Evolutionary conservation across 92 coral and sea anemone species (phyloP), one percentile per base, ranked within the genome.

Genomic region (Actinostola sp.): DNA sequence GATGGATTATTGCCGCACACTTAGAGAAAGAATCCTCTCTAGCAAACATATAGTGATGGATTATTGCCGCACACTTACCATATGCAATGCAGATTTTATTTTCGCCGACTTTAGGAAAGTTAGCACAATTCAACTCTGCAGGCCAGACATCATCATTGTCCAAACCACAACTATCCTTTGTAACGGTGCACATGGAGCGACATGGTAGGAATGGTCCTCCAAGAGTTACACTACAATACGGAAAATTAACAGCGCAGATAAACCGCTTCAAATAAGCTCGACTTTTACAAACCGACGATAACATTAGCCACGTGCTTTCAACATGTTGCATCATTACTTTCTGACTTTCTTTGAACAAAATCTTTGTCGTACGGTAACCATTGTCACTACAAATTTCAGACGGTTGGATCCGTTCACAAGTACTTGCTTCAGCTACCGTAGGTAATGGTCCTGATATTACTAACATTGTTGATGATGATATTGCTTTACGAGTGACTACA

Each of bases 341-440:
- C 39, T 71, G 77, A 9, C 26, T 27, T 27, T 30, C 31, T 26
- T 71, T 71, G 27, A 43, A 57, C 8, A 75, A 45, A 62, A 76
- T 53, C 25, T 67, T 73, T 19, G 88, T 82, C 23, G 48, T 52
- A 31, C 69, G 48, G 58, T 82, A 82, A 4, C 88, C 88, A 30
- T 75, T 71, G 61, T 69, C 70, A 65, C 67, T 39, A n/a, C 88
- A 82, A 57, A 82, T 68, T 63, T 82, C 73, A 35, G 70, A 64
- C 20, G 79, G 72, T 52, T 58, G 21, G 35, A 82, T 30, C 23
- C 35, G 48, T 53, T 82, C 88, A 60, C 88, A 82, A 28, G 49
- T 61, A 25, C 28, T 43, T 25, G 56, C 12, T 12, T 57, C 63
- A 11, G 78, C 30, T 20, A 60, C 34, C 9, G 77, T 71, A 0